Evolutionary conservation across 2,113 vertebrate species (phyloP).

Genomic region (Corythoichthys haematopterus): DNA sequence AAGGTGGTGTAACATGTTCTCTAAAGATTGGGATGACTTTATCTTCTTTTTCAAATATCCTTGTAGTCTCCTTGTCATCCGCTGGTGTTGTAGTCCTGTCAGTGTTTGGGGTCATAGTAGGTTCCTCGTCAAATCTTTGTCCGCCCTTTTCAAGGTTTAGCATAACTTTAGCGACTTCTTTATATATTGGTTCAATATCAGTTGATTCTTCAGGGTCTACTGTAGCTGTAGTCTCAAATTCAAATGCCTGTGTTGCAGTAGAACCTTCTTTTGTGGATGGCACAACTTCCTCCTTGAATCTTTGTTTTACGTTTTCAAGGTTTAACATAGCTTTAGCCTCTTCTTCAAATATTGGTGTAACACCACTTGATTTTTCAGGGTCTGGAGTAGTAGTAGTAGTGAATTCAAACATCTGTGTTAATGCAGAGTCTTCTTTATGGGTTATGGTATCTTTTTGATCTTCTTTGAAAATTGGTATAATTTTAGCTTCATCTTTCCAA

Average conservation of each 20-base stretch:
- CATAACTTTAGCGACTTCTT: constrained; percentile 5
- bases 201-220: neutral
- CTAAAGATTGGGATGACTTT: neutral
- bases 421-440: neutral
- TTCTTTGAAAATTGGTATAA: neutral
- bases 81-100: neutral
- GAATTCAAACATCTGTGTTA: neutral
- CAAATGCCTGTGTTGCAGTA: neutral
- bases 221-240: neutral
- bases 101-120: neutral
- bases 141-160: neutral
- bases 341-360: neutral
- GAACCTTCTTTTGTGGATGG: neutral
- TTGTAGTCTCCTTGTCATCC: neutral
- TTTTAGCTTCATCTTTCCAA: neutral
- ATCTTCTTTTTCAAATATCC: constrained; percentile 4
- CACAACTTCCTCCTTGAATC: neutral
- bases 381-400: neutral
- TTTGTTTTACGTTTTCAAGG: neutral
- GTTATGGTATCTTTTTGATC: neutral
- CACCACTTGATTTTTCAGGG: neutral
- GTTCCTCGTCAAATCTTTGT: neutral
- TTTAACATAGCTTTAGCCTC: constrained; percentile 1
- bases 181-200: neutral
- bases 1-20: neutral